Percentiles rank a stretch among this genome's conserved stretches.
Conservation (phyloP, 2,797 vertebrate species). For the Glyptemys insculpta region DNA sequence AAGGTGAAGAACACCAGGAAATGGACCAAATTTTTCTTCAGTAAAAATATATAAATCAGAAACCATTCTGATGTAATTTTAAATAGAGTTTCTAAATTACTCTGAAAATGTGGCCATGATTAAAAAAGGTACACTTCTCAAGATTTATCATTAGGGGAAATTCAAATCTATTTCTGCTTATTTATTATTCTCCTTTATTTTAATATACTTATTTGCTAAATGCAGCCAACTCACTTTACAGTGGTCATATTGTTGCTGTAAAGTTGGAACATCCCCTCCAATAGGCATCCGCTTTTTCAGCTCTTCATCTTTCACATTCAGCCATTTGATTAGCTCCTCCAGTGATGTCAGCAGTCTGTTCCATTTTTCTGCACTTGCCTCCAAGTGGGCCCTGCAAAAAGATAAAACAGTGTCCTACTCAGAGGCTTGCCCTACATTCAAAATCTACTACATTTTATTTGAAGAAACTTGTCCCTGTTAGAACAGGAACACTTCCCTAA, state of each 20-base stretch:
- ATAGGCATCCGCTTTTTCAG: constrained; percentile 96
- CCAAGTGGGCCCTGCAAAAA: constrained; percentile 90
- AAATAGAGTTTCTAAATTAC: accelerated
- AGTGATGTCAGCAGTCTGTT: constrained; percentile 90
- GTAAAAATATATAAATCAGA: not conserved
- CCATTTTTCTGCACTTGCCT: constrained; percentile 96
- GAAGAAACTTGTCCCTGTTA: not conserved
- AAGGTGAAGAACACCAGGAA: not conserved
- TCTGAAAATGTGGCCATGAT: not conserved
- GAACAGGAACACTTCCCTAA: not conserved
- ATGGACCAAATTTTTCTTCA: not conserved
- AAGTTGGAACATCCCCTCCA: constrained; percentile 93
- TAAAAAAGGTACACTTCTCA: not conserved
- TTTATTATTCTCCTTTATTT: not conserved
- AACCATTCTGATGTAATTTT: not conserved
- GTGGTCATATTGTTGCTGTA: constrained; percentile 94
- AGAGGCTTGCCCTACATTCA: constrained; percentile 1
- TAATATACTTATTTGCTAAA: not conserved
- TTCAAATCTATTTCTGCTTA: not conserved
- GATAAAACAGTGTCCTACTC: not conserved
- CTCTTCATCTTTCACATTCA: constrained; percentile 93
- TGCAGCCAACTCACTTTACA: constrained; percentile 84
- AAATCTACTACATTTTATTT: not conserved
- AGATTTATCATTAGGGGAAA: not conserved
- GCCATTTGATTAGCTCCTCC: constrained; percentile 96